phyloP scores from a whole-genome alignment of 1,140 invertebrate genomes.

The Megalopta genalis region DNA sequence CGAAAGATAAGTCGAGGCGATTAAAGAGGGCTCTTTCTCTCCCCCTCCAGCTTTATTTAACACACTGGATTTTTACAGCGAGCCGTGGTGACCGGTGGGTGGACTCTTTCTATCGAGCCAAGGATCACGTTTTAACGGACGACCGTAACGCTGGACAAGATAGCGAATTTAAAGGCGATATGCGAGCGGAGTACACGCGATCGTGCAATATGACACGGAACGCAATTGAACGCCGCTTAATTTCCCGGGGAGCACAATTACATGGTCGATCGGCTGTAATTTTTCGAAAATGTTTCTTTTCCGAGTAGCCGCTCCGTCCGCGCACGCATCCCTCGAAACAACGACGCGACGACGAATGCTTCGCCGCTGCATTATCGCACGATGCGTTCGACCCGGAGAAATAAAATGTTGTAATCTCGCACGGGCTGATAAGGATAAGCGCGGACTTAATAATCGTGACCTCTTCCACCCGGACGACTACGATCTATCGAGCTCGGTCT shows the following conservation, averaged over 20 bases:
- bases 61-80: constrained; percentile 40
- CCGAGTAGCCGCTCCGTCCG: background rate
- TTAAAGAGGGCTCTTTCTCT: constrained; percentile 49
- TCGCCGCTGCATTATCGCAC: background rate
- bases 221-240: constrained; percentile 35
- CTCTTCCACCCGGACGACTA: background rate
- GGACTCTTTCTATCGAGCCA: constrained; percentile 55
- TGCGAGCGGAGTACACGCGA: constrained; percentile 5
- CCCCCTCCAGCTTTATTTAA: constrained; percentile 40
- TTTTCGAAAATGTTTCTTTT: constrained; percentile 18
- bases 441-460: constrained; percentile 30
- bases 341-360: background rate
- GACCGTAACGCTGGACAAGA: constrained; percentile 38
- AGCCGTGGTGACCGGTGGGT: constrained; percentile 21
- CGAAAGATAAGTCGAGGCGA: constrained; percentile 63
- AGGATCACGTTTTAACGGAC: constrained; percentile 54
- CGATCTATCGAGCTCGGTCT: background rate
- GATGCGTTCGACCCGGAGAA: background rate
- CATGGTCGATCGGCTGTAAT: constrained; percentile 5
- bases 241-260: constrained; percentile 12
- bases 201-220: constrained; percentile 25
- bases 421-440: constrained; percentile 35
- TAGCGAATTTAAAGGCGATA: constrained; percentile 49
- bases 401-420: constrained; percentile 21
- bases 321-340: background rate